Conservation (phyloP, 2,888 invertebrate genomes). For the Dyspetes luteomarginatus region DNA sequence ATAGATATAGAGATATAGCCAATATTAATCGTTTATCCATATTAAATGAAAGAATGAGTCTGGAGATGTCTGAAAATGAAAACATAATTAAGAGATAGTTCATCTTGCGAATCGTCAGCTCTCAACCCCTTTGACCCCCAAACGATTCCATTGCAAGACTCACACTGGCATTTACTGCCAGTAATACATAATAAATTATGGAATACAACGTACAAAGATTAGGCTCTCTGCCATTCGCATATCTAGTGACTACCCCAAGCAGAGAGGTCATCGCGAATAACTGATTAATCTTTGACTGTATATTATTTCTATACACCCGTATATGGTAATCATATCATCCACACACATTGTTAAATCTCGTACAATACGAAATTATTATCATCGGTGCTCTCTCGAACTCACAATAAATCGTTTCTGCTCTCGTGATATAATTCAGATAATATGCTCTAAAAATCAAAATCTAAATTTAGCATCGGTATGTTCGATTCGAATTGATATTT, state of each 20-base stretch:
- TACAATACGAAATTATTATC: conserved; percentile 15
- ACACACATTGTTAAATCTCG: neutral
- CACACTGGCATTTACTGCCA: conserved; percentile 17
- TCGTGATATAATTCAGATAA: neutral
- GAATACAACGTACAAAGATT: conserved; percentile 8
- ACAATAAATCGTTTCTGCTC: neutral
- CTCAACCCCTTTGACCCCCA: conserved; percentile 40
- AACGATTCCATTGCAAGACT: conserved; percentile 63
- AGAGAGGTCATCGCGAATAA: conserved; percentile 64
- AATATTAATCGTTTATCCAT: neutral
- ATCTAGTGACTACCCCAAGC: conserved; percentile 66
- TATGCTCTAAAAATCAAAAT: neutral
- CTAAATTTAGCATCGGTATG: neutral
- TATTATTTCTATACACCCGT: conserved; percentile 3
- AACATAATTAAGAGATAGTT: conserved; percentile 45
- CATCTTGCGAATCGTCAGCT: conserved; percentile 26
- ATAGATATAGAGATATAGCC: too few species aligned
- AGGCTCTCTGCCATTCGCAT: conserved; percentile 8
- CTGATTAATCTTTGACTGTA: conserved; percentile 34
- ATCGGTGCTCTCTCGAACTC: neutral
- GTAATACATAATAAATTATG: conserved; percentile 25
- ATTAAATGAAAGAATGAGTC: conserved; percentile 1
- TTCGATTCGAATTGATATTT: neutral
- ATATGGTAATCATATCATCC: conserved; percentile 13
- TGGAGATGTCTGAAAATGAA: neutral